Conservation (phyloP, 2,888 invertebrate genomes). For the Coelopa pilipes region DNA sequence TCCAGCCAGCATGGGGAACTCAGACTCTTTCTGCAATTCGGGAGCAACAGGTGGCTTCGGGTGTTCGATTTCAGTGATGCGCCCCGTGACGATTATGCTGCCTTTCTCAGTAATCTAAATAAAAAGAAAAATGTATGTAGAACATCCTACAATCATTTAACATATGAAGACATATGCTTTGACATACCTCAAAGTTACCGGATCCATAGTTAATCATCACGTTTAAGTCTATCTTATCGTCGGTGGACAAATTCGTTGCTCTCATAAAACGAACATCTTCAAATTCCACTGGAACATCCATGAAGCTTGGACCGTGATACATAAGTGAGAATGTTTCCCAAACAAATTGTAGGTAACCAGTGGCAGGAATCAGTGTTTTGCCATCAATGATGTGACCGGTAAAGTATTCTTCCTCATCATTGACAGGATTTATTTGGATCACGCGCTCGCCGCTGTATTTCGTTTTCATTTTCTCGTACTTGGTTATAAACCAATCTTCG, state of each 20-base stretch:
- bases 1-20: constrained; percentile 67
- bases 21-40: constrained; percentile 46
- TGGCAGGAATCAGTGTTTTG: constrained; percentile 77
- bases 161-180: no score
- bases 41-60: constrained; percentile 49
- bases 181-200: constrained; percentile 72
- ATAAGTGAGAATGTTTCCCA: constrained; percentile 82
- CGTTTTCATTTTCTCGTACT: constrained; percentile 75
- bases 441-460: constrained; percentile 75
- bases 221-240: constrained; percentile 69
- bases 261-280: constrained; percentile 84
- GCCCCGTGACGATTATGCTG: constrained; percentile 77
- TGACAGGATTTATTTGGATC: constrained; percentile 71
- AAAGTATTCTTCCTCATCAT: constrained; percentile 79
- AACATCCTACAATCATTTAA: background rate
- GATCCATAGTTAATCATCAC: constrained; percentile 73
- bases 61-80: constrained; percentile 68
- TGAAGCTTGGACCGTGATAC: constrained; percentile 73
- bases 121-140: background rate
- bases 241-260: constrained; percentile 81
- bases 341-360: constrained; percentile 78
- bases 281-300: constrained; percentile 78
- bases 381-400: constrained; percentile 87
- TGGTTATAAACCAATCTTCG: constrained; percentile 77
- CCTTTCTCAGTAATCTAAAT: constrained; percentile 75